phyloP scores from a whole-genome alignment of 1,140 invertebrate species.

The Popillia japonica region DNA sequence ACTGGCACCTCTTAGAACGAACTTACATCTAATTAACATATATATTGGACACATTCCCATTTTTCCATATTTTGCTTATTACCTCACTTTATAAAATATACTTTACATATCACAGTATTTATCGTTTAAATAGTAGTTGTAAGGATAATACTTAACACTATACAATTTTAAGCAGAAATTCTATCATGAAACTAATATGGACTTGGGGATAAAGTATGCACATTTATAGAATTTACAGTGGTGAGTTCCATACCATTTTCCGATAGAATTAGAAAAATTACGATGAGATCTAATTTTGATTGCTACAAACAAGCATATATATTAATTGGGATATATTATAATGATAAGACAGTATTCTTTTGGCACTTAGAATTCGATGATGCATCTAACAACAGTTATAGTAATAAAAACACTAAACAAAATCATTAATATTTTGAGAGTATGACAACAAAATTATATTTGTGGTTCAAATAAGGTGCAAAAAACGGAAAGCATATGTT shows the following conservation, averaged over 20 bases:
- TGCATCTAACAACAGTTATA: slow-evolving; percentile 24
- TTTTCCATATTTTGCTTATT: too few species aligned
- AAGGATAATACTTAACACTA: neutral
- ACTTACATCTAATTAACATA: too few species aligned
- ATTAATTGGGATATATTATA: neutral
- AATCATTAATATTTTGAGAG: neutral
- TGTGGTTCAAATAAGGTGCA: neutral
- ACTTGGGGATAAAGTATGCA: neutral
- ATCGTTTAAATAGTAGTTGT: neutral
- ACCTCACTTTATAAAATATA: neutral
- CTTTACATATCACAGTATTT: slow-evolving; percentile 23
- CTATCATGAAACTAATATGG: neutral
- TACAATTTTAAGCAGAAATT: slow-evolving; percentile 14
- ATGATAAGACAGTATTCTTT: slow-evolving; percentile 34
- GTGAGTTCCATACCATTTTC: neutral
- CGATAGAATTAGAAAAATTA: neutral
- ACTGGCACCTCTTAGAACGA: too few species aligned
- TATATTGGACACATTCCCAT: too few species aligned
- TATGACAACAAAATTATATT: neutral
- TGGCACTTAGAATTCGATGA: slow-evolving; percentile 42
- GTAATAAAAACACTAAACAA: slow-evolving; percentile 12
- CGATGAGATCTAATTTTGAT: slow-evolving; percentile 26
- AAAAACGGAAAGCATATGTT: neutral
- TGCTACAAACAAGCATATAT: neutral
- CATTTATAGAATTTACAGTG: neutral